These are phyloP conservation scores for Aplocera efformata DNA, from an alignment of 2,888 invertebrate genomes.

Conservation along the genomic window DNA sequence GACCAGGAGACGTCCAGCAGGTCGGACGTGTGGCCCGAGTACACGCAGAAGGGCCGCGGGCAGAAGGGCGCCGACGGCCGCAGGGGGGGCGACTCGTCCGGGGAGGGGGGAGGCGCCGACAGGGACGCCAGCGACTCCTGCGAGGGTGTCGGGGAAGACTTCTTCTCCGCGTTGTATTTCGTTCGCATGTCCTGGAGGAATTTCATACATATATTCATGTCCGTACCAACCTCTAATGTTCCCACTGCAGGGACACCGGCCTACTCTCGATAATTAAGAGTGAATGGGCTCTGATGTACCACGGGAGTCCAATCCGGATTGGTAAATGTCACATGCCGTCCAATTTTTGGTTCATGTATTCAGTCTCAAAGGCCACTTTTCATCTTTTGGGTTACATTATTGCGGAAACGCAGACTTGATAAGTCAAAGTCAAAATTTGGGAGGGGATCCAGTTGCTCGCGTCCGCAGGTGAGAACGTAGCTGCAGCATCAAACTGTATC, in stretches of 20 bases:
- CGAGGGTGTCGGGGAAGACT: constrained; percentile 95
- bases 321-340: no score
- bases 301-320: no score
- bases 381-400: no score
- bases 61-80: constrained; percentile 88
- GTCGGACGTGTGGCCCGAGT: constrained; percentile 97
- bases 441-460: no score
- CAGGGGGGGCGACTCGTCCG: constrained; percentile 74
- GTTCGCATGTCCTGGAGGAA: constrained; percentile 97
- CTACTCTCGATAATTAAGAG: no score
- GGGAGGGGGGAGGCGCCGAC: constrained; percentile 69
- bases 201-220: constrained; percentile 82
- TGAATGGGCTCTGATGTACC: no score
- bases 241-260: no score
- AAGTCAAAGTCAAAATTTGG: no score
- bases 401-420: no score
- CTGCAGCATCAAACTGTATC: no score
- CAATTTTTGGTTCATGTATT: constrained; percentile 94
- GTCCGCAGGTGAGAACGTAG: no score
- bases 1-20: constrained; percentile 99
- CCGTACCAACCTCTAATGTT: no score
- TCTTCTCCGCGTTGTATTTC: constrained; percentile 94
- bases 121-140: constrained; percentile 92
- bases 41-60: constrained; percentile 94
- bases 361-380: constrained; percentile 93